These are phyloP conservation scores for Nothocercus julius DNA, from an alignment of 2,113 vertebrate species.

Conservation along the genomic window DNA sequence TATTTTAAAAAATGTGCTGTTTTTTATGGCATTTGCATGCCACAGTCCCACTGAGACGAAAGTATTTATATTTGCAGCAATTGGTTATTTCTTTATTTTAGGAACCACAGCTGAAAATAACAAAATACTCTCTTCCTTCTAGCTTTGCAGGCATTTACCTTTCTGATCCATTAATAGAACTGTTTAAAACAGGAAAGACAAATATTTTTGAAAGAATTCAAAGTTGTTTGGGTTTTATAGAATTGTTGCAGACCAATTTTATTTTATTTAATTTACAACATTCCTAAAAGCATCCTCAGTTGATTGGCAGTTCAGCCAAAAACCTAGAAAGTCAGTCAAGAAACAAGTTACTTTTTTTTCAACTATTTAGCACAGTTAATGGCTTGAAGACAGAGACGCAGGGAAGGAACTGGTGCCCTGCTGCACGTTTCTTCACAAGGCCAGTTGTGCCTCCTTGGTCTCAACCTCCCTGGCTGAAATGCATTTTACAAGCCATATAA, in stretches of 20 bases:
- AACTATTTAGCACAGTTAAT: neutral
- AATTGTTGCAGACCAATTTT: neutral
- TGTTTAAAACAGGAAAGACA: fast-evolving
- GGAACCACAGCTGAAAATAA: neutral
- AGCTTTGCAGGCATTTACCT: neutral
- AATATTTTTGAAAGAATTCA: neutral
- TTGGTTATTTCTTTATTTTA: neutral
- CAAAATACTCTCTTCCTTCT: neutral
- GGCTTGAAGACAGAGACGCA: neutral
- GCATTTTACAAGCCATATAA: neutral
- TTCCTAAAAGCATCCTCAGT: neutral
- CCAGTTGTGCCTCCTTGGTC: neutral
- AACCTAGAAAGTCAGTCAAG: too few species aligned
- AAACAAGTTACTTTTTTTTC: neutral
- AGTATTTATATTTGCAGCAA: neutral
- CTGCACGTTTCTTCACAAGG: too few species aligned
- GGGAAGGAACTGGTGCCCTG: too few species aligned
- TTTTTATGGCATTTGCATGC: neutral
- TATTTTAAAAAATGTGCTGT: neutral
- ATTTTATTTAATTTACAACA: neutral
- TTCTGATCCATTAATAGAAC: neutral
- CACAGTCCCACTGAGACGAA: neutral
- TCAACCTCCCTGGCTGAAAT: neutral
- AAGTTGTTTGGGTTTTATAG: neutral
- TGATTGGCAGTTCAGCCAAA: neutral